Conservation (phyloP, 2,797 vertebrate genomes). For the Petrocephalus sullivani region DNA sequence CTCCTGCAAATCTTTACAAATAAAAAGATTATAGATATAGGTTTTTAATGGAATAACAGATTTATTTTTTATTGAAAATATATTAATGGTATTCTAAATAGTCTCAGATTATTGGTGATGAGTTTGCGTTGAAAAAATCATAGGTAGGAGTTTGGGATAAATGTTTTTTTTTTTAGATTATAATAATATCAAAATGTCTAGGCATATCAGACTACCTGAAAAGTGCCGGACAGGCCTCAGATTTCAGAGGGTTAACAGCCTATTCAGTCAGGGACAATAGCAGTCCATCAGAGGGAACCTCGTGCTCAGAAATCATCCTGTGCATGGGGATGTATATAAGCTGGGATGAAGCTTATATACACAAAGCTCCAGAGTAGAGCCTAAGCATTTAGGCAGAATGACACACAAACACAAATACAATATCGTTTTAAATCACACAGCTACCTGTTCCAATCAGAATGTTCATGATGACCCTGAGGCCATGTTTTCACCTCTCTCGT, state of each 20-base stretch:
- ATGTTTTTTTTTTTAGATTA: background rate
- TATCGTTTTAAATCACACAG: no score
- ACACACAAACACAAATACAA: no score
- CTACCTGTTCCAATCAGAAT: no score
- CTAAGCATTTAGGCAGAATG: no score
- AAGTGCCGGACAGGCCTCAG: background rate
- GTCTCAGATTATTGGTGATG: background rate
- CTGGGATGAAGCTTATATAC: no score
- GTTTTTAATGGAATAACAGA: background rate
- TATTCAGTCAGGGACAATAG: no score
- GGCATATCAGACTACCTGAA: background rate
- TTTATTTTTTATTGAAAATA: background rate
- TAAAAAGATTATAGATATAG: background rate
- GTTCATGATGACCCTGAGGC: no score
- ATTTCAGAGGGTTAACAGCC: background rate
- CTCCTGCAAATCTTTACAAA: background rate
- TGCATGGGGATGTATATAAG: no score
- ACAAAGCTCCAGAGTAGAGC: no score
- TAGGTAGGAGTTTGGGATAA: background rate
- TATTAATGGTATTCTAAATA: background rate
- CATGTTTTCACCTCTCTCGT: no score
- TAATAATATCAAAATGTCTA: background rate
- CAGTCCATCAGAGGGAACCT: no score
- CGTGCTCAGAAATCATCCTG: no score
- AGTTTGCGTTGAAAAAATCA: background rate